phyloP scores from a whole-genome alignment of 2,888 invertebrate genomes.

The Caradrina kadenii region DNA sequence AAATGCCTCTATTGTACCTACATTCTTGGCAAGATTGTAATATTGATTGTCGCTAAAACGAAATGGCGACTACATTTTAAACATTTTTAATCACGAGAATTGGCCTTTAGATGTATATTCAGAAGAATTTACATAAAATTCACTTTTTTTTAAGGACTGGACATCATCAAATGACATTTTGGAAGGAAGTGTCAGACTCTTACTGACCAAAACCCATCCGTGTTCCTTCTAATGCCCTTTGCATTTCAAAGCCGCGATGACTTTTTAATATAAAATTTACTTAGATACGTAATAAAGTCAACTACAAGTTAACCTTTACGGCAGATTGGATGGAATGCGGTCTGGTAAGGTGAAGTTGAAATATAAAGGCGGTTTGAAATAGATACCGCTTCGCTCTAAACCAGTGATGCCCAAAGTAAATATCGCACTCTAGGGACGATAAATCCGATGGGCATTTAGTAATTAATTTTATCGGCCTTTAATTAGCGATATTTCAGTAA shows the following conservation, averaged over 20 bases:
- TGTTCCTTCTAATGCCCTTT: no score
- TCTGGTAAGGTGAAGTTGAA: conserved; percentile 61
- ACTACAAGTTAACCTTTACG: conserved; percentile 46
- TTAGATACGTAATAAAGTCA: conserved; percentile 20
- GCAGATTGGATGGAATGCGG: conserved; percentile 58
- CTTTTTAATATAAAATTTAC: background rate
- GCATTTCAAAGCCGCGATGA: no score
- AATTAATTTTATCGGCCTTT: conserved; percentile 19
- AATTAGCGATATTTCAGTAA: background rate
- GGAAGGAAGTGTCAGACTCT: no score
- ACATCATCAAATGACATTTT: no score
- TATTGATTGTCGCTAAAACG: no score
- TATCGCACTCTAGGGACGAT: background rate
- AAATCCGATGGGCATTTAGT: conserved; percentile 8
- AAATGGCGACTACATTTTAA: no score
- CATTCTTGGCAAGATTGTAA: no score
- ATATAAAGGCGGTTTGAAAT: conserved; percentile 61
- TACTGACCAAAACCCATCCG: no score
- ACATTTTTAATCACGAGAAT: no score
- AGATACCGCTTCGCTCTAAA: conserved; percentile 33
- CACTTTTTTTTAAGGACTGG: background rate
- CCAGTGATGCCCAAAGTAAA: conserved; percentile 54
- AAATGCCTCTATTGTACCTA: no score
- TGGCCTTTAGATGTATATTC: no score
- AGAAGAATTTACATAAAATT: background rate